Base-by-base conservation (phyloP, 2,888 invertebrate genomes). In the Hyles lineata region DNA sequence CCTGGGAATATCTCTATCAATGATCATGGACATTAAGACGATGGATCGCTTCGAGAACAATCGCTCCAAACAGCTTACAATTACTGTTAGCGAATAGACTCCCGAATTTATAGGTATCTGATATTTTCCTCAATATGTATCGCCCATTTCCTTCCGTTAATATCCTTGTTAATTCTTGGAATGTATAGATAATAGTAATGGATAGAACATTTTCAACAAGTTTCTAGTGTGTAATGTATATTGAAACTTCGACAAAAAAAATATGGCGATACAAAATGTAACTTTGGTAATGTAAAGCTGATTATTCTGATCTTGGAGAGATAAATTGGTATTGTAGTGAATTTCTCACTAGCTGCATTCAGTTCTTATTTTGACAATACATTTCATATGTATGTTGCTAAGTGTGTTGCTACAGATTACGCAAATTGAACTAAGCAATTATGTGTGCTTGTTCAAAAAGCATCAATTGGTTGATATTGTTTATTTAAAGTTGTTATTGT, bases 21-120 rank as follows among this genome's bases (percentile, higher is more conserved):
- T 99, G 97, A 96, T 99, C 78, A 95, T 98, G 95, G 98, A 98
- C 88, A 98, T 99, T 83, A 98, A 97, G 88, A 98, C 99, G 43
- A 99, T 98, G 97, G 99, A 99, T 91, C 96, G 98, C 83, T 99
- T 99, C 91, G 99, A 99, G 92, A 99, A 98, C 91, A 98, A 98
- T 73, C 98, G 99, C 87, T 98, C 98, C 85, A 99, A 99, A 92
- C 97, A 98, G 76, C 96, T 99, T 71, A 97, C 97, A 23, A 96
- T 98, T 80, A 97, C 96, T 70, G 96, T 96, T 70, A 95, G 95
- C 80, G 98, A 98, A 85, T 98, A 84, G 81, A 74, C 23, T 55
- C 19, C 19, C 11, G 6, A 35, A 60, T 50, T 2, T 2, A 3
- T 8, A 23, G 23, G 23, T 55, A n/a, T 55, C 6, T n/a, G 55